Conservation (phyloP, 2,888 invertebrate genomes). For the Xestia xanthographa region DNA sequence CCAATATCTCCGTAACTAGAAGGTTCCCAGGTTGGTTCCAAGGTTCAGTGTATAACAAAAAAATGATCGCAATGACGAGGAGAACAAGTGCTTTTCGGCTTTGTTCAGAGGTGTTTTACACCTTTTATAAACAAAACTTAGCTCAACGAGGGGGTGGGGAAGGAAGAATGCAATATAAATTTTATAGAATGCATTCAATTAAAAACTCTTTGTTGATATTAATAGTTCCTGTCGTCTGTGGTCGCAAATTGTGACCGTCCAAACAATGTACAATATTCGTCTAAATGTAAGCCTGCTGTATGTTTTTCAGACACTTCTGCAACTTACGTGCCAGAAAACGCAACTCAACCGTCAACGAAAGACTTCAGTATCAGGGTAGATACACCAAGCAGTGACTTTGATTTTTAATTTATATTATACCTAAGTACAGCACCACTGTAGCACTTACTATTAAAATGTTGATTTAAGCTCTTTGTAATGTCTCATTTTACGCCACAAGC, state of each 20-base stretch:
- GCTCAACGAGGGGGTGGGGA: background rate
- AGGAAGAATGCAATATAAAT: no score
- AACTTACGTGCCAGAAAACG: slow-evolving; percentile 73
- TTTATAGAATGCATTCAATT: no score
- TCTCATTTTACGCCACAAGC: slow-evolving; percentile 4
- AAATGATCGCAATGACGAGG: no score
- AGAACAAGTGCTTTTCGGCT: no score
- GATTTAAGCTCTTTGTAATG: background rate
- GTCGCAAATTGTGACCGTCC: background rate
- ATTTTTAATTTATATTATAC: slow-evolving; percentile 72
- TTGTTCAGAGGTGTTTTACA: no score
- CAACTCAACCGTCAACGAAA: slow-evolving; percentile 50
- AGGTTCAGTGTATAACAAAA: no score
- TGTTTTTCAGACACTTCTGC: slow-evolving; percentile 75
- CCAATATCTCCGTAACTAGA: no score
- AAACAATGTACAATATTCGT: background rate
- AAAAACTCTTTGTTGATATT: background rate
- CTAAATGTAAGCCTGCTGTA: background rate
- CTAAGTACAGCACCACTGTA: slow-evolving; percentile 16
- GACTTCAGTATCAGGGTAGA: slow-evolving; percentile 64
- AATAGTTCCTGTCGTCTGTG: background rate
- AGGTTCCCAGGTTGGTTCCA: no score
- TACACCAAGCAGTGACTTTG: slow-evolving; percentile 83
- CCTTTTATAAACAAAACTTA: no score
- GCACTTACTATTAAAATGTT: slow-evolving; percentile 39